These are phyloP conservation scores for Loripinus fragilis DNA, from an alignment of 2,888 invertebrate species.

Conservation along the genomic window DNA sequence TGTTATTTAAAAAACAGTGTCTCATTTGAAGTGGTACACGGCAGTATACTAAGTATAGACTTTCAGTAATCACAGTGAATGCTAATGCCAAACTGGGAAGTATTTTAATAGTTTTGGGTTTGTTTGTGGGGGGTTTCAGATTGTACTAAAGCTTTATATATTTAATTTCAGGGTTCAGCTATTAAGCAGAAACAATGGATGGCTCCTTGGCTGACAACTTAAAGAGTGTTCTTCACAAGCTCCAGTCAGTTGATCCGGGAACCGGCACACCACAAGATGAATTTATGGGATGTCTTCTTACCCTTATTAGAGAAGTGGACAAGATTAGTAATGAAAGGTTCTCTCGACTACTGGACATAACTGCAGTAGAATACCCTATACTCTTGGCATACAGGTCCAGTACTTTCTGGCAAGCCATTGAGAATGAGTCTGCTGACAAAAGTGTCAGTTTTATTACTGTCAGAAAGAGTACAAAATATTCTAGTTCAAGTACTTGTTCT, in stretches of 20 bases:
- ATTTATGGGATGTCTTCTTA: slow-evolving; percentile 12
- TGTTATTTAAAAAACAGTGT: no score
- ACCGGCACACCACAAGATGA: slow-evolving; percentile 7
- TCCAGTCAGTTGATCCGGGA: not conserved
- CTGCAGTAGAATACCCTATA: slow-evolving; percentile 36
- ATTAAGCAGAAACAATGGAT: no score
- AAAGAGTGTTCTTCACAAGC: not conserved
- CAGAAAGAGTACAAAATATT: slow-evolving; percentile 35
- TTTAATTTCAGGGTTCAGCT: no score
- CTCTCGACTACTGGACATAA: slow-evolving; percentile 31
- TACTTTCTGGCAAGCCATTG: slow-evolving; percentile 40
- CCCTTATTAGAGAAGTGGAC: not conserved
- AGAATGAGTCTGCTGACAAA: slow-evolving; percentile 27
- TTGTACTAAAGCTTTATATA: no score
- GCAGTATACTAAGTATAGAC: no score
- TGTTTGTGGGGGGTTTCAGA: no score
- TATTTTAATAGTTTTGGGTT: no score
- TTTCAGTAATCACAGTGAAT: no score
- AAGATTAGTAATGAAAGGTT: slow-evolving; percentile 33
- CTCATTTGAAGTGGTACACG: no score
- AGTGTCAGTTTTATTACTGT: slow-evolving; percentile 27
- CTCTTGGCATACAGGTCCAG: slow-evolving; percentile 49
- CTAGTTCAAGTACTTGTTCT: slow-evolving; percentile 26
- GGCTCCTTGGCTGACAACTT: not conserved
- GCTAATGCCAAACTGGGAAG: no score